phyloP scores from a whole-genome alignment of 2,113 vertebrate species.

The Aspidoscelis tigris region DNA sequence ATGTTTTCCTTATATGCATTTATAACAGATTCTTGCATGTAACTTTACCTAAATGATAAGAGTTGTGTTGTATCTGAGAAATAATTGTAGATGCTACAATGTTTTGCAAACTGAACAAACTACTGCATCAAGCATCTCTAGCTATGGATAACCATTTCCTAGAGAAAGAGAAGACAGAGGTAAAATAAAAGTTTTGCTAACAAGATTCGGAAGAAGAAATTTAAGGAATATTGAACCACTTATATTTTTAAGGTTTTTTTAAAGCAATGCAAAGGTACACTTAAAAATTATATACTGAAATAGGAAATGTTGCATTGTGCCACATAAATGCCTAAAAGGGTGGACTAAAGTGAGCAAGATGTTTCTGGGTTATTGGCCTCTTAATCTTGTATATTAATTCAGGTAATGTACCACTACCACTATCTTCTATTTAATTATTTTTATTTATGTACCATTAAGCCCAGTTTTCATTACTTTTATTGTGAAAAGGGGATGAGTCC shows the following conservation, averaged over 20 bases:
- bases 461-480: constrained; percentile 67
- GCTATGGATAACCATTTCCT: not conserved
- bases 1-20: not conserved
- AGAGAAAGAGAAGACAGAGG: not conserved
- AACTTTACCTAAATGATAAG: not conserved
- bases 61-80: not conserved
- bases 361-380: constrained; percentile 70
- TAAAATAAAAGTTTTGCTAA: not conserved
- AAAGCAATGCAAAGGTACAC: constrained; percentile 16
- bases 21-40: not conserved
- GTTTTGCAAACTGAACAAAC: not conserved
- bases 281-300: constrained; percentile 53
- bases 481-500: constrained; percentile 44
- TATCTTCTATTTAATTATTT: constrained; percentile 72
- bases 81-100: not conserved
- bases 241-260: not conserved
- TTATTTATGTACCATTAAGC: constrained; percentile 77
- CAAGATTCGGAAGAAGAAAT: constrained; percentile 40
- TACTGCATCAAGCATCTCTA: not conserved
- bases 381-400: constrained; percentile 75
- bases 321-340: constrained; percentile 31
- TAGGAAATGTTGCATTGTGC: constrained; percentile 17
- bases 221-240: constrained; percentile 29
- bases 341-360: constrained; percentile 61
- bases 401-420: constrained; percentile 65